Evolutionary conservation across 2,888 invertebrate genomes (phyloP).

Genomic region (Tenthredo mesomela): DNA sequence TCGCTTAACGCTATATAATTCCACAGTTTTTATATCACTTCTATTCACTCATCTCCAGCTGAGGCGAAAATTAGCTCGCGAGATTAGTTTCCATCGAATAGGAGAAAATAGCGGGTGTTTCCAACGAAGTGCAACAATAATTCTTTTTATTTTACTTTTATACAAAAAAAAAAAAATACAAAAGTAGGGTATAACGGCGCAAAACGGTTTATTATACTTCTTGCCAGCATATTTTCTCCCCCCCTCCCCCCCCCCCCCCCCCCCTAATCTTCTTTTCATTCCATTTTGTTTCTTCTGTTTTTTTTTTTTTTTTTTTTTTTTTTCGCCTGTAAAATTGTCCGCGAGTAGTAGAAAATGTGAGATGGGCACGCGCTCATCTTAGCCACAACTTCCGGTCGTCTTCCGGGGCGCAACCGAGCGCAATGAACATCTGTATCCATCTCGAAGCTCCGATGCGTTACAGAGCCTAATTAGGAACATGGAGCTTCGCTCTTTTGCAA

Average conservation of each 20-base stretch:
- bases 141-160: neutral
- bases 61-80: neutral
- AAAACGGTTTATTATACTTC: constrained; percentile 26
- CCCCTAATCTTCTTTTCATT: neutral
- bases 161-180: neutral
- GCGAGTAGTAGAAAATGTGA: neutral
- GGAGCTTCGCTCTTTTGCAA: constrained; percentile 49
- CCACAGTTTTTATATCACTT: neutral
- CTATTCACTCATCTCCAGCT: neutral
- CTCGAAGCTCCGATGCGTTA: constrained; percentile 60
- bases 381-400: constrained; percentile 47
- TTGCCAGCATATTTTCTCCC: neutral
- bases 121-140: constrained; percentile 31
- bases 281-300: neutral
- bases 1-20: constrained; percentile 30
- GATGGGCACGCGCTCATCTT: constrained; percentile 46
- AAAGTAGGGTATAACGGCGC: constrained; percentile 19
- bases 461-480: constrained; percentile 64
- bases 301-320: too few species aligned
- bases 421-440: constrained; percentile 50
- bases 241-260: too few species aligned
- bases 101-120: constrained; percentile 2
- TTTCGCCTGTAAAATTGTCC: neutral
- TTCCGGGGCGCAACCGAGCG: constrained; percentile 49
- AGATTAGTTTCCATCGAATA: neutral